A percentile compares a stretch with the other conserved stretches of the same genome.
These are phyloP conservation scores for Phyllostomus hastatus DNA, from an alignment of 2,113 vertebrate genomes.

Conservation along the genomic window DNA sequence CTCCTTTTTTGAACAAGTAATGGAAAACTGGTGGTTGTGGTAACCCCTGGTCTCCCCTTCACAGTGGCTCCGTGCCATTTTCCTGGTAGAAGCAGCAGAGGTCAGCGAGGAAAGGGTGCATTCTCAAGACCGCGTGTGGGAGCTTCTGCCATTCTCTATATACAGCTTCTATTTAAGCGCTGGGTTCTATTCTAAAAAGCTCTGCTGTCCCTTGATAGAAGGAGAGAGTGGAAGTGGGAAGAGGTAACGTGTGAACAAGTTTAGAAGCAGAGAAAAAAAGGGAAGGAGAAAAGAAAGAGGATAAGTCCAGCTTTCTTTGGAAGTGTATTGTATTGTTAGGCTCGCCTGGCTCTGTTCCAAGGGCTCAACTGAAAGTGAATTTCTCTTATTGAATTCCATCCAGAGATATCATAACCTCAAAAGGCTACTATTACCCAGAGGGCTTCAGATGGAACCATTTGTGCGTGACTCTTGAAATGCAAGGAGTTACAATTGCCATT, in stretches of 20 bases:
- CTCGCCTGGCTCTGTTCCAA: constrained; percentile 82
- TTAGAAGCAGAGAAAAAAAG: constrained; percentile 75
- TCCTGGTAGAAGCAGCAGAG: constrained; percentile 81
- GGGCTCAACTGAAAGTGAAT: constrained; percentile 81
- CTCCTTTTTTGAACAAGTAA: constrained; percentile 73
- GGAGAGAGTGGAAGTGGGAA: constrained; percentile 56
- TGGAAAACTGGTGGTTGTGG: constrained; percentile 76
- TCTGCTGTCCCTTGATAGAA: constrained; percentile 54
- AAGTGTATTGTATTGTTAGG: constrained; percentile 78
- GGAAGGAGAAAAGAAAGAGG: constrained; percentile 46
- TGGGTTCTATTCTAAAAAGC: constrained; percentile 61
- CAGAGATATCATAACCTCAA: constrained; percentile 90
- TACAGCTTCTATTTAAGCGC: constrained; percentile 70
- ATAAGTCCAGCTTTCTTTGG: constrained; percentile 79
- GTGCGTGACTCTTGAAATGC: constrained; percentile 80
- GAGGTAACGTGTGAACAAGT: constrained; percentile 63
- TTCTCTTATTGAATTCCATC: constrained; percentile 88
- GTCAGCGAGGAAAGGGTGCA: constrained; percentile 72
- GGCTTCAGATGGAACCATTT: constrained; percentile 84
- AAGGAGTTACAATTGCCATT: constrained; percentile 81
- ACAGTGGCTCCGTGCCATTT: constrained; percentile 76
- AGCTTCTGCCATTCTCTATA: constrained; percentile 49
- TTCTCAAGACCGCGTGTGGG: constrained; percentile 37
- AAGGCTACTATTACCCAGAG: constrained; percentile 85
- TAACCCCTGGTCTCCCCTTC: constrained; percentile 62